Percentiles rank a stretch among this genome's conserved stretches.
Evolutionary conservation across 2,888 invertebrate genomes (phyloP).

Genomic region (Plutella xylostella): DNA sequence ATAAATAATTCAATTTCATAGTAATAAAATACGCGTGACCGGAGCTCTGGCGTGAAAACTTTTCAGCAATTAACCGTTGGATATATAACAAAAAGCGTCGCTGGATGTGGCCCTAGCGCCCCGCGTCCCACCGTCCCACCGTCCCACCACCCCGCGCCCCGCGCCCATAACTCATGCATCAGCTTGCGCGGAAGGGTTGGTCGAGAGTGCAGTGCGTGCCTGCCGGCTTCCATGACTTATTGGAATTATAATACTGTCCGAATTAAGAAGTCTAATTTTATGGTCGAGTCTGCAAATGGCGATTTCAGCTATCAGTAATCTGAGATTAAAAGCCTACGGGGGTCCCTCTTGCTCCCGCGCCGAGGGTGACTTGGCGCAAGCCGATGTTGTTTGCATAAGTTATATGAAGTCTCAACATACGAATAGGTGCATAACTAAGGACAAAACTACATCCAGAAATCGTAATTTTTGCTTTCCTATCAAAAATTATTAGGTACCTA

Average conservation of each 20-base stretch:
- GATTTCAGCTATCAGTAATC: background rate
- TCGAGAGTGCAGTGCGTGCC: slow-evolving; percentile 35
- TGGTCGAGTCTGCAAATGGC: background rate
- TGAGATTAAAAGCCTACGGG: too few species aligned
- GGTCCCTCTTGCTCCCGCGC: too few species aligned
- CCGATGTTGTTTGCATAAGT: too few species aligned
- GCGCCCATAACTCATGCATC: slow-evolving; percentile 53
- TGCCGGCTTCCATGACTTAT: slow-evolving; percentile 45
- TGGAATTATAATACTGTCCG: slow-evolving; percentile 49
- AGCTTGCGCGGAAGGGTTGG: slow-evolving; percentile 60
- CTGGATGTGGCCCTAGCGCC: slow-evolving; percentile 38
- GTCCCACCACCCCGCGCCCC: slow-evolving; percentile 14
- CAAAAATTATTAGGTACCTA: too few species aligned
- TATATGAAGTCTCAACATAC: too few species aligned
- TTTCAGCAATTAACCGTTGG: slow-evolving; percentile 68
- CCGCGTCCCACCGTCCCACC: slow-evolving; percentile 24
- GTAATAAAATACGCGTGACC: slow-evolving; percentile 70
- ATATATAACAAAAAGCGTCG: slow-evolving; percentile 61
- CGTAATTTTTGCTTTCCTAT: too few species aligned
- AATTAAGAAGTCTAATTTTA: slow-evolving; percentile 54
- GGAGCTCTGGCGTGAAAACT: slow-evolving; percentile 63
- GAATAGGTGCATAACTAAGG: too few species aligned
- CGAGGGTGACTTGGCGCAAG: too few species aligned
- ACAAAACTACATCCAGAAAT: too few species aligned
- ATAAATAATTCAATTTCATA: slow-evolving; percentile 70